These are phyloP conservation scores for Cheirogaleus medius DNA, from an alignment of 2,113 vertebrate species.

Conservation along the genomic window DNA sequence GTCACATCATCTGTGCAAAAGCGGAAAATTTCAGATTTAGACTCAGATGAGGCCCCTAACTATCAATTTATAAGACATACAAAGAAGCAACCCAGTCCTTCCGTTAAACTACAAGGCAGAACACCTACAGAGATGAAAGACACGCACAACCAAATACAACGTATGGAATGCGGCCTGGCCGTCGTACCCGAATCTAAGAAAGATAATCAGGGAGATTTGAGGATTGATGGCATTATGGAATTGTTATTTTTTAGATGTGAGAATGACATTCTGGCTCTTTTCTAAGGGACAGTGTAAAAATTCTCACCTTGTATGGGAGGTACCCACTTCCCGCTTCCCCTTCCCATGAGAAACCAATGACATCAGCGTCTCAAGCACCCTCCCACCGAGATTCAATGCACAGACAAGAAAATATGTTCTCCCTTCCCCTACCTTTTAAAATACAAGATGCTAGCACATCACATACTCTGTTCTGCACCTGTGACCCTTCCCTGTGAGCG, in stretches of 20 bases:
- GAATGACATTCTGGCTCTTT: not conserved
- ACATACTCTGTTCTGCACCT: accelerated
- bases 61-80: accelerated
- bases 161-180: not conserved
- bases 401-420: not conserved
- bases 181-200: not conserved
- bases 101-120: not conserved
- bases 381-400: not conserved
- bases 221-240: no score
- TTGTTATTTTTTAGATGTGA: not conserved
- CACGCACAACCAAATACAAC: accelerated
- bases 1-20: not conserved
- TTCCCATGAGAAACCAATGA: not conserved
- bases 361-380: no score
- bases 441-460: accelerated
- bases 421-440: not conserved
- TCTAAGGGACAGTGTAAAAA: not conserved
- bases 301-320: not conserved
- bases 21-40: not conserved
- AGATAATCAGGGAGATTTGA: not conserved
- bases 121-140: not conserved
- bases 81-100: not conserved
- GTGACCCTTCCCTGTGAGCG: accelerated
- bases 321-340: not conserved
- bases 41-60: not conserved